Evolutionary conservation across 2,113 vertebrate genomes (phyloP), one percentile per base, ranked within the genome.

Genomic region (Salvelinus namaycush): DNA sequence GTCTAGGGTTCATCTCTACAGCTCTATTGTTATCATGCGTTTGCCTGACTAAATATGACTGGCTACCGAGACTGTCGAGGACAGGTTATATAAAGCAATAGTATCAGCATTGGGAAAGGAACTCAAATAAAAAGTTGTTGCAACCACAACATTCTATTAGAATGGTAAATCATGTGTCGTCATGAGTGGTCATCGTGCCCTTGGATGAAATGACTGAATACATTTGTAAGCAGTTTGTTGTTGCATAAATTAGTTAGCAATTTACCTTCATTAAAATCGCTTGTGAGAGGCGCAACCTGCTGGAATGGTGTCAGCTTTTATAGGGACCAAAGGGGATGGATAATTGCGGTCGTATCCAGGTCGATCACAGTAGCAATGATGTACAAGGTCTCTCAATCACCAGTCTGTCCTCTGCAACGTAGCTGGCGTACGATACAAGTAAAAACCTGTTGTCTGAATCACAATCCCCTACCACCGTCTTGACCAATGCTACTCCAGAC

Each of bases 1-100:
- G 20, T 48, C 48, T 49, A 54, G 16, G 51, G 51, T 13, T 22
- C 20, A 27, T 67, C 59, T 75, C 0, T 4, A 16, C 54, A 5
- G 65, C 9, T 64, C 54, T 22, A 54, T 77, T 51, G 9, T 60
- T 20, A 54, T 54, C 51, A 54, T 3, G 74, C 68, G 71, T 39
- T 24, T 16, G 13, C 59, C 59, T 57, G 59, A 9, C 59, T 62
- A 22, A 22, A 62, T 62, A n/a, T 62, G n/a, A 16, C 20, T 62
- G n/a, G n/a, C n/a, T n/a, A 1, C 16, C 59, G 13, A 62, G n/a
- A 18, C 16, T 4, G 16, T 18, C 16, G n/a, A 62, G 16, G 59
- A n/a, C 59, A 62, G 20, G 22, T 11, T 9, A 22, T 22, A 22
- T 9, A 16, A 62, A 24, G 7, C 59, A n/a, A n/a, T 22, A 22